Evolutionary conservation across 1,140 invertebrate genomes (phyloP).

Genomic region (Pristionchus pacificus): DNA sequence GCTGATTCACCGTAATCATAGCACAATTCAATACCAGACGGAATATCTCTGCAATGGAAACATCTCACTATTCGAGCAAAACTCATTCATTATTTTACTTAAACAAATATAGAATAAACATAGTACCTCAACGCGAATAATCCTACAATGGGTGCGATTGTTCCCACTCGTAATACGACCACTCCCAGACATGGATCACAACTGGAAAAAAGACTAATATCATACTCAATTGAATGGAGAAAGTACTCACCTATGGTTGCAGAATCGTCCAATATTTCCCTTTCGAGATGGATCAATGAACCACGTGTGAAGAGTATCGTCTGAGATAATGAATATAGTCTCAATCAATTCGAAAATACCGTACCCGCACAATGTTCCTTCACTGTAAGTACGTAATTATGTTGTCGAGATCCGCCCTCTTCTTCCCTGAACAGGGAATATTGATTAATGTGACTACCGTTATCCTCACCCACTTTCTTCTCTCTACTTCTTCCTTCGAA

Average conservation of each 20-base stretch:
- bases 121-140: conserved; percentile 18
- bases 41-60: conserved; percentile 10
- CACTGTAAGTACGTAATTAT: conserved; percentile 16
- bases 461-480: neutral
- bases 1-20: conserved; percentile 17
- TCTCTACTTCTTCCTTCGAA: conserved; percentile 8
- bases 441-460: neutral
- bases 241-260: conserved; percentile 20
- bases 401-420: neutral
- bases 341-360: too few species aligned
- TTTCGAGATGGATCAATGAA: conserved; percentile 11
- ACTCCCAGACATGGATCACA: conserved; percentile 16
- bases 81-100: too few species aligned
- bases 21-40: conserved; percentile 2
- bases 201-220: too few species aligned
- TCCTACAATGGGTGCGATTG: conserved; percentile 6
- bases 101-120: neutral
- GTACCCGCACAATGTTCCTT: conserved; percentile 7
- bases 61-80: neutral
- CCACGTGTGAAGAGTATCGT: neutral
- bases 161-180: conserved; percentile 12
- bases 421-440: neutral
- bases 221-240: too few species aligned
- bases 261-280: conserved; percentile 24
- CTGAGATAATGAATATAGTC: neutral